These are phyloP conservation scores for Lepus oiostolus DNA, from an alignment of 2,797 vertebrate genomes.

Conservation along the genomic window DNA sequence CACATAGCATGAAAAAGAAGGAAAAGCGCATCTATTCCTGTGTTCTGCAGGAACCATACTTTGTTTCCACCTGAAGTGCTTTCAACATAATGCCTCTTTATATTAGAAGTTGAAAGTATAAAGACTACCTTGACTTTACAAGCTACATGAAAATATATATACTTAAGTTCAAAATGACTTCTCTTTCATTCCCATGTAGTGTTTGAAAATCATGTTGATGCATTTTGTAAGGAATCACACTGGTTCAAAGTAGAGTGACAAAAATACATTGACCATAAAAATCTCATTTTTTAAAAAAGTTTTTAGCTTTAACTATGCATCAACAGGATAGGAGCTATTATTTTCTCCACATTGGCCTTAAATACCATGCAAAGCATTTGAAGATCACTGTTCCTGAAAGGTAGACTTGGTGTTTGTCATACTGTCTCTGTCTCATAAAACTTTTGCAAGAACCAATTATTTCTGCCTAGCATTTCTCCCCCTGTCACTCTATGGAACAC, in stretches of 20 bases:
- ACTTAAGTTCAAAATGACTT: conserved; percentile 46
- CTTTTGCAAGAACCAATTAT: background rate
- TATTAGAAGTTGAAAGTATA: conserved; percentile 25
- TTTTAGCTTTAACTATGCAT: conserved; percentile 17
- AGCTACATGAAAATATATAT: conserved; percentile 17
- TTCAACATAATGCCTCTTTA: conserved; percentile 42
- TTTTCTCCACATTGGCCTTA: background rate
- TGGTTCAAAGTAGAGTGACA: background rate
- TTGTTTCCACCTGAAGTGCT: background rate
- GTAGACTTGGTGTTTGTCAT: background rate
- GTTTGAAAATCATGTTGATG: conserved; percentile 40
- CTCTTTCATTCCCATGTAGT: background rate
- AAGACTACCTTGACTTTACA: conserved; percentile 7
- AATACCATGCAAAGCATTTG: background rate
- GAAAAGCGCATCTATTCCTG: background rate
- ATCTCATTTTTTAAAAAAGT: background rate
- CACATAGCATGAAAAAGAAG: background rate
- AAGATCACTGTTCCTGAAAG: background rate
- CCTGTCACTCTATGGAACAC: background rate
- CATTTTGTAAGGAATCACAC: conserved; percentile 14
- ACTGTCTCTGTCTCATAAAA: background rate
- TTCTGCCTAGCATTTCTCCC: background rate
- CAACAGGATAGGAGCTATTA: background rate
- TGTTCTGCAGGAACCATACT: conserved; percentile 18
- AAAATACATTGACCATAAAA: conserved; percentile 52